phyloP scores from a whole-genome alignment of 2,113 vertebrate species.

The Podarcis muralis region DNA sequence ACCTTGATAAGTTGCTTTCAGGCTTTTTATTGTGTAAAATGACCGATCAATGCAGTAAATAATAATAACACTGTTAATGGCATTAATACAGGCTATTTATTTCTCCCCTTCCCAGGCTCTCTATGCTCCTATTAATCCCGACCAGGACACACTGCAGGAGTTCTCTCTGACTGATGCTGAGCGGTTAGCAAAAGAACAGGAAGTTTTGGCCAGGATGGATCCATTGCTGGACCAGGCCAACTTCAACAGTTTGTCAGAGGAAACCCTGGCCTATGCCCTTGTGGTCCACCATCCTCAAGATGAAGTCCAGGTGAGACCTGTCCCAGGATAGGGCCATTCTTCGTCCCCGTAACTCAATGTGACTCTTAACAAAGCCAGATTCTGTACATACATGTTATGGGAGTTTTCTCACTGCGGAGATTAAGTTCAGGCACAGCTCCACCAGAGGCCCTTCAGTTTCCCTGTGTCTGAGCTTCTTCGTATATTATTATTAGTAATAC shows the following conservation, averaged over 20 bases:
- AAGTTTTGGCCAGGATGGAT: slow-evolving; percentile 63
- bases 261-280: slow-evolving; percentile 70
- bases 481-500: too few relatives aligned
- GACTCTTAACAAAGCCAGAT: not conserved
- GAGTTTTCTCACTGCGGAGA: not conserved
- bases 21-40: too few relatives aligned
- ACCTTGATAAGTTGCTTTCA: too few relatives aligned
- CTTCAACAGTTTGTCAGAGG: slow-evolving; percentile 69
- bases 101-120: slow-evolving; percentile 45
- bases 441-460: not conserved
- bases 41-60: too few relatives aligned
- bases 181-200: slow-evolving; percentile 64
- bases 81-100: not conserved
- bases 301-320: slow-evolving; percentile 67
- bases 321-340: not conserved
- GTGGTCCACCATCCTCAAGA: slow-evolving; percentile 74
- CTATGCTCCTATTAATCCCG: slow-evolving; percentile 74
- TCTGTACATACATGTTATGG: not conserved
- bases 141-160: slow-evolving; percentile 68
- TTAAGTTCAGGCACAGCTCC: not conserved
- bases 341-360: too few relatives aligned
- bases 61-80: not conserved
- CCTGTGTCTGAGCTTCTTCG: too few relatives aligned
- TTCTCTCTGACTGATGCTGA: slow-evolving; percentile 56
- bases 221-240: slow-evolving; percentile 73